phyloP scores from a whole-genome alignment of 2,888 invertebrate genomes.

The Diaphora mendica region DNA sequence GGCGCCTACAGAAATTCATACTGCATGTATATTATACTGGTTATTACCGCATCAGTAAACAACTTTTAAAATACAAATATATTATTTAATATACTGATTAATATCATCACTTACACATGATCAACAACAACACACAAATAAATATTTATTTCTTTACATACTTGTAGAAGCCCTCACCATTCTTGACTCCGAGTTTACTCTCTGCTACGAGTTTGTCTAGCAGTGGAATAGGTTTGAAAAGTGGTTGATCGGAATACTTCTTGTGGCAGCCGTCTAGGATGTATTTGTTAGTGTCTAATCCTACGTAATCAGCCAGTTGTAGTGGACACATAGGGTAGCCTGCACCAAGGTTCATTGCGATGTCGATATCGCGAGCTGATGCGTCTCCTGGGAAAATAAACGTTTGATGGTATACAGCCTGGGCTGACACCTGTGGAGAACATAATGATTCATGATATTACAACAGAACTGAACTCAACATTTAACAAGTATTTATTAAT shows the following conservation, averaged over 20 bases:
- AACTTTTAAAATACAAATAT: slow-evolving; percentile 1
- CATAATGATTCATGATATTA: neutral
- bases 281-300: slow-evolving; percentile 92
- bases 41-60: neutral
- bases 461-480: neutral
- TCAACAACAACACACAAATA: slow-evolving; percentile 25
- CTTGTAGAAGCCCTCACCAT: slow-evolving; percentile 95
- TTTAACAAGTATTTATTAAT: neutral
- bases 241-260: slow-evolving; percentile 66
- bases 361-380: slow-evolving; percentile 92
- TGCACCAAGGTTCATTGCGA: slow-evolving; percentile 96
- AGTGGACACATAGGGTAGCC: slow-evolving; percentile 97
- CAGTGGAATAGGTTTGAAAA: slow-evolving; percentile 58
- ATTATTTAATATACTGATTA: slow-evolving; percentile 13
- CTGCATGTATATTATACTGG: neutral
- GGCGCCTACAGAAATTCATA: neutral
- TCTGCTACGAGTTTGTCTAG: slow-evolving; percentile 90
- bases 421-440: slow-evolving; percentile 90
- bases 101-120: slow-evolving; percentile 28
- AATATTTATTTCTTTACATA: slow-evolving; percentile 81
- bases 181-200: slow-evolving; percentile 93
- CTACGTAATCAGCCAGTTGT: slow-evolving; percentile 94
- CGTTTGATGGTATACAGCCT: slow-evolving; percentile 86
- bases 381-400: slow-evolving; percentile 86
- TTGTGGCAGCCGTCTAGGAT: slow-evolving; percentile 93